A percentile compares a stretch with the other conserved stretches of the same genome.
These are phyloP conservation scores for Argentina silus DNA, from an alignment of 2,797 vertebrate genomes.

Conservation along the genomic window DNA sequence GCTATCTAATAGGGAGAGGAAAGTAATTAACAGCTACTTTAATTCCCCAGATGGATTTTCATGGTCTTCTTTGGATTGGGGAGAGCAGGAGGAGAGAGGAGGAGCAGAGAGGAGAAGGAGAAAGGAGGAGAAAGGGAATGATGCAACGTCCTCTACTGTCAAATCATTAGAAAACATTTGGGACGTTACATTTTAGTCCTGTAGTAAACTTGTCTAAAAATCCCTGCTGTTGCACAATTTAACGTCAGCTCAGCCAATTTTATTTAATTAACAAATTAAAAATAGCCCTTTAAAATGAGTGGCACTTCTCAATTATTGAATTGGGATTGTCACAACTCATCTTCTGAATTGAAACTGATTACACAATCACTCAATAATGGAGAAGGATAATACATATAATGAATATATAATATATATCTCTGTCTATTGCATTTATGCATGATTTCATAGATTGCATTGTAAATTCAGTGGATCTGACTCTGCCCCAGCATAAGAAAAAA, in stretches of 20 bases:
- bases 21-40: constrained; percentile 77
- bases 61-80: constrained; percentile 28
- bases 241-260: too few species aligned
- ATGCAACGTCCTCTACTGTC: constrained; percentile 34
- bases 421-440: constrained; percentile 45
- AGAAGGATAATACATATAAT: constrained; percentile 49
- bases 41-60: constrained; percentile 72
- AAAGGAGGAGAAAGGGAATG: constrained; percentile 29
- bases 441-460: constrained; percentile 37
- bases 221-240: not conserved
- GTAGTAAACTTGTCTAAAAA: not conserved
- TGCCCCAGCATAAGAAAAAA: constrained; percentile 34
- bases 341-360: not conserved
- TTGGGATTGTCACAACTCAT: too few species aligned
- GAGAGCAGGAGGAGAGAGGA: constrained; percentile 24
- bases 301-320: too few species aligned
- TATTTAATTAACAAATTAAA: too few species aligned
- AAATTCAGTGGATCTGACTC: too few species aligned
- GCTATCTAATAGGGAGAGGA: constrained; percentile 61
- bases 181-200: not conserved
- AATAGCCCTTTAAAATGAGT: too few species aligned
- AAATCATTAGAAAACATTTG: not conserved
- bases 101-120: constrained; percentile 31
- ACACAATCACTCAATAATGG: constrained; percentile 48
- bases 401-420: constrained; percentile 56